Conservation (phyloP, 2,888 invertebrate genomes). For the Saturnia pavonia region DNA sequence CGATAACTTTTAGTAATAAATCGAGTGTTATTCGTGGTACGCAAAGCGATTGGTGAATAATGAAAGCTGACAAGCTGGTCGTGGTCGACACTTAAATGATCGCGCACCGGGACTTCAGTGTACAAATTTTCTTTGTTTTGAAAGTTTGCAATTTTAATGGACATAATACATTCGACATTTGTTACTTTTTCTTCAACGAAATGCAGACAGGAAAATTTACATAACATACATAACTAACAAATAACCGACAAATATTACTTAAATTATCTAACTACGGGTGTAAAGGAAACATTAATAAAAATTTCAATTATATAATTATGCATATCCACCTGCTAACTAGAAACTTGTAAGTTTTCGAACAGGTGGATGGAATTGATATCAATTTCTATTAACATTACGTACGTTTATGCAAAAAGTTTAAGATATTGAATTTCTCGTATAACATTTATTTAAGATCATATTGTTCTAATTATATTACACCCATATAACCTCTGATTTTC, state of each 20-base stretch:
- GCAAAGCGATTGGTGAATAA: constrained; percentile 65
- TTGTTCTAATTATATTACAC: too few species aligned
- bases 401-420: not conserved
- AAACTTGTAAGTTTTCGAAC: constrained; percentile 1
- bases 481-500: too few species aligned
- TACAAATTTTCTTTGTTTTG: not conserved
- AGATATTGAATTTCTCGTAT: not conserved
- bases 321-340: not conserved
- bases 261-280: not conserved
- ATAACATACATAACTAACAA: not conserved
- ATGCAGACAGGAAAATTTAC: not conserved
- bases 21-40: constrained; percentile 36
- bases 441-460: too few species aligned
- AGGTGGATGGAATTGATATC: not conserved
- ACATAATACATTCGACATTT: not conserved
- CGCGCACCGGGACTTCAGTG: constrained; percentile 26
- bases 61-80: constrained; percentile 67
- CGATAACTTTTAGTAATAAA: not conserved
- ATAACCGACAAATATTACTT: not conserved
- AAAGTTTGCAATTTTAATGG: not conserved
- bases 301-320: not conserved
- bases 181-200: not conserved
- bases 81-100: constrained; percentile 58
- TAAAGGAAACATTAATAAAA: not conserved
- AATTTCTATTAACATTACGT: not conserved